Evolutionary conservation across 2,888 invertebrate genomes (phyloP), one percentile per base, ranked within the genome.

Genomic region (Eristalis pertinax): DNA sequence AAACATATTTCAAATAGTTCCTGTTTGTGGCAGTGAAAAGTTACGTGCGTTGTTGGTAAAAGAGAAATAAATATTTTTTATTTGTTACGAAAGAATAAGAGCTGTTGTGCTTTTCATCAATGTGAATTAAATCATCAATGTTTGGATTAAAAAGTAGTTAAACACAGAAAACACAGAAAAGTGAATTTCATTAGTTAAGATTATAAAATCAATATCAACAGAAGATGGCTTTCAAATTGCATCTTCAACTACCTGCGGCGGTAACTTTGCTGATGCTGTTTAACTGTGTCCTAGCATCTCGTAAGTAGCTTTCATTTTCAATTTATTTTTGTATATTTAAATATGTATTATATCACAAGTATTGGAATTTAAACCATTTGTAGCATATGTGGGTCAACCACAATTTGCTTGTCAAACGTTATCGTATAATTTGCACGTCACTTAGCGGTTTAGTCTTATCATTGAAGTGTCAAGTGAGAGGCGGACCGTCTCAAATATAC

Each of bases 261-360:
- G 65, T 63, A 11, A 69, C 26, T 64, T 26, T 87, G 26, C 38
- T 87, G 63, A 79, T 83, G 75, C 79, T 83, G n/a, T 78, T 62
- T 19, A 75, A 41, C 38, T 83, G 83, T 75, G 79, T 83, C 68
- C 68, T 83, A 72, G 86, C 86, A 87, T 60, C 58, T 72, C 83
- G 86, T 87, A 79, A 87, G 86, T 64, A 41, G 29, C 2, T 7
- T 22, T 74, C 26, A 4, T 38, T 72, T 3, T 35, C 26, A 35
- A 50, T 24, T 77, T 24, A 26, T 11, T 41, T 19, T 2, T 26
- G 1, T 15, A 58, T 32, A 32, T 10, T 29, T 38, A n/a, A 43
- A 43, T 43, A 43, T 15, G 15, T 43, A 32, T 32, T 32, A 32
- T 32, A 32, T 8, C 32, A 32, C 8, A 8, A 32, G 32, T 32